Base-by-base conservation (phyloP, 2,113 vertebrate species). In the Ancistrus triradiatus region DNA sequence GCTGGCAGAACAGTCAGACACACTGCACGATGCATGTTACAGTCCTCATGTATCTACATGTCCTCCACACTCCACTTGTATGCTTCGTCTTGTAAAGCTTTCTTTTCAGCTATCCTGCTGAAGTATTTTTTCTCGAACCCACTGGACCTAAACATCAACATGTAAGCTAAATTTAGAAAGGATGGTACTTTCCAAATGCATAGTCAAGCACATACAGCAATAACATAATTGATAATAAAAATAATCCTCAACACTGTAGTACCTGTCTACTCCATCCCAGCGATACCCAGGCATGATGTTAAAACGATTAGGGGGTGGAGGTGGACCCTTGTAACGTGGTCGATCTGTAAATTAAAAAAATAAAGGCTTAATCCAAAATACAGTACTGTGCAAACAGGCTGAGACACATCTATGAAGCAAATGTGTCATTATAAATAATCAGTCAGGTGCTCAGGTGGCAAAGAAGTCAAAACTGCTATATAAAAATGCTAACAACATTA, bases 21-120 rank as follows among this genome's bases (percentile, higher is more conserved):
- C 25, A 13, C 24, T 38, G 21, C 7, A 22, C 15, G 15, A 7
- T 1, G 14, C n/a, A n/a, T 35, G 31, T 18, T 6, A 49, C 19
- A n/a, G 4, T 57, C 37, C 38, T 3, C 2, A 17, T n/a, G 2
- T 3, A 31, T 4, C 35, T 69, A 98, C 96, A 98, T 98, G 77
- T 98, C 95, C 78, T 98, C 96, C 2, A 98, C 94, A 0, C 95
- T 98, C 95, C 96, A 98, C 73, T 98, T 97, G 79, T 98, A 98
- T 0, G 96, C 95, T 0, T 88, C 81, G 61, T 97, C 92, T 76
- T 98, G 90, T 2, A 88, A 75, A 0, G 96, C 94, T 76, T 92
- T 95, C 84, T 90, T 93, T 76, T 93, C 91, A 19, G 94, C 83
- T 0, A 94, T 84, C 56, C 96, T 79, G 24, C 77, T 84, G 62